Evolutionary conservation across 2,888 invertebrate species (phyloP), one percentile per base, ranked within the genome.

Genomic region (Altica lythri): DNA sequence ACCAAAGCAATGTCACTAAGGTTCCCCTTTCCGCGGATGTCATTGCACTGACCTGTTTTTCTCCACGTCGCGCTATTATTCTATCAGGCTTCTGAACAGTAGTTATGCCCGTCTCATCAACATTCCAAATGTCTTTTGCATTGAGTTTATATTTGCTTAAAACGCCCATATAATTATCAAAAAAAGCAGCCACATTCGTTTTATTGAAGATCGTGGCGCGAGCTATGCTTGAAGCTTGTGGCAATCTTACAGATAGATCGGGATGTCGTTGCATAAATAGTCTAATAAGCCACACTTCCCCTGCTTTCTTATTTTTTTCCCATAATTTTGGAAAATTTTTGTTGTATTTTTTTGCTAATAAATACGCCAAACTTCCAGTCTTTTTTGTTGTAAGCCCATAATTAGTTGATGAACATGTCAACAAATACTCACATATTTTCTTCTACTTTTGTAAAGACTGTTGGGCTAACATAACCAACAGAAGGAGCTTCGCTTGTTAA

Each of bases 11-110:
- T 4, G 42, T 49, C 4, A 32, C 49, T 10, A 35, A 35, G 17
- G 14, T 35, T 27, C 16, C 51, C 14, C 35, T 43, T 40, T 51
- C 44, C 16, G 38, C 47, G 32, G 14, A 27, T 42, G 42, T 25
- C 27, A 35, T 35, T 2, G 40, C 30, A 49, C 30, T 40, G 40
- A 35, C 44, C 34, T 51, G 51, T 44, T 51, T 51, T 44, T 44
- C 32, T 27, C 27, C 44, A 27, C 51, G 43, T 35, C 27, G 35
- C 5, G 52, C 37, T 4, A 51, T 35, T 35, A 51, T 9, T 38
- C 12, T 29, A 25, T 35, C 34, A 35, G 51, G 37, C 12, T 51
- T 37, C 29, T 51, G 44, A 16, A 51, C 29, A 8, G 51, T 51
- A 17, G 19, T 44, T 27, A 44, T 44, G 10, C 29, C 25, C 22